A percentile compares a stretch with the other conserved stretches of the same genome.
These are phyloP conservation scores for Blomia tropicalis DNA, from an alignment of 2,888 invertebrate species.

Conservation along the genomic window DNA sequence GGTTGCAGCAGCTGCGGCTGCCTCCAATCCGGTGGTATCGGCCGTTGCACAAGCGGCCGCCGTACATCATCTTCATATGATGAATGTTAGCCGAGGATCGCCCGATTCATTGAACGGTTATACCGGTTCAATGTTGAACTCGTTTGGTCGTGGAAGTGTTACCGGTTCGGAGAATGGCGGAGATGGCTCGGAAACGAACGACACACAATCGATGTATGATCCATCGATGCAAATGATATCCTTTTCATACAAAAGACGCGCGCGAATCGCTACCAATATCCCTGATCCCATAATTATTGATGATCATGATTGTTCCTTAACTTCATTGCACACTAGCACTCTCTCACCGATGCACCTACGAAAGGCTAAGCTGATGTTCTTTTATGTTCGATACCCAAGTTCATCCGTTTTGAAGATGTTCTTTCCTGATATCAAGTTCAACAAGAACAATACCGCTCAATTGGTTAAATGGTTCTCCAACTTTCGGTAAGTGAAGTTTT, in stretches of 20 bases:
- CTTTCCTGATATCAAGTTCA: slow-evolving; percentile 99
- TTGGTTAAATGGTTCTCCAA: slow-evolving; percentile 99
- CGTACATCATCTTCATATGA: slow-evolving; percentile 25
- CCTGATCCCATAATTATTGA: background rate
- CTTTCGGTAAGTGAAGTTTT: slow-evolving; percentile 67
- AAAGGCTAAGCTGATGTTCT: slow-evolving; percentile 99
- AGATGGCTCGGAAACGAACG: slow-evolving; percentile 30
- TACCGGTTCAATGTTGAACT: slow-evolving; percentile 18
- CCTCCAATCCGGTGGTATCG: slow-evolving; percentile 13
- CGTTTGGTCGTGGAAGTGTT: slow-evolving; percentile 41
- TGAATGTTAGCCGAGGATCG: slow-evolving; percentile 26
- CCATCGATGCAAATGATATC: slow-evolving; percentile 89
- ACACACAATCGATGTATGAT: slow-evolving; percentile 54
- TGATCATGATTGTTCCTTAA: slow-evolving; percentile 41
- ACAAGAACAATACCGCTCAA: slow-evolving; percentile 99
- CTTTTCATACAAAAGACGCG: slow-evolving; percentile 50
- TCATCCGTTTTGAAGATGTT: slow-evolving; percentile 98
- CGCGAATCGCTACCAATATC: background rate
- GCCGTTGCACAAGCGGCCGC: slow-evolving; percentile 21
- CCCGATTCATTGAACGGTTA: slow-evolving; percentile 28
- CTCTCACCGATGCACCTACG: slow-evolving; percentile 98
- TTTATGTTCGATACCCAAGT: slow-evolving; percentile 98
- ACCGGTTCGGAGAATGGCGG: slow-evolving; percentile 63
- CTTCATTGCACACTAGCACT: slow-evolving; percentile 67
- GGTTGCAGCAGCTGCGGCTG: background rate